phyloP scores from a whole-genome alignment of 2,797 vertebrate species.

The Sternotherus odoratus region DNA sequence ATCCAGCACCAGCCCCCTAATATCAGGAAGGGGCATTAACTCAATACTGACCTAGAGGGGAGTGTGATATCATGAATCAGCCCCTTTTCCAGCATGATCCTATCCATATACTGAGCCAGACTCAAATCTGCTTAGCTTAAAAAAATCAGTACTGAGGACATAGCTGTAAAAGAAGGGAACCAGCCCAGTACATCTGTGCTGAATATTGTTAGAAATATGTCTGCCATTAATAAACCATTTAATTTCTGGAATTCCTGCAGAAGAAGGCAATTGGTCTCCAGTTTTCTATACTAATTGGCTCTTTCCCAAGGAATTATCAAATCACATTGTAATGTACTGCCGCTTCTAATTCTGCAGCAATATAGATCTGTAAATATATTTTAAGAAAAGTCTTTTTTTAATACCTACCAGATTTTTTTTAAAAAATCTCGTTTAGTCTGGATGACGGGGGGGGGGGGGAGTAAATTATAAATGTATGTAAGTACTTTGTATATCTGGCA shows the following conservation, averaged over 20 bases:
- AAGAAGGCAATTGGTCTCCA: constrained; percentile 8
- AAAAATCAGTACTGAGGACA: not conserved
- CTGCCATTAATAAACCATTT: not conserved
- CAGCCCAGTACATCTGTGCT: not conserved
- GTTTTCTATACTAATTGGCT: not conserved
- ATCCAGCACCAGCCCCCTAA: not conserved
- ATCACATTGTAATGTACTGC: not conserved
- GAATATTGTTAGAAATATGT: rapidly evolving
- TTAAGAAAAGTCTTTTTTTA: not conserved
- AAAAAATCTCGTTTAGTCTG: not conserved
- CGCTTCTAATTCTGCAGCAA: not conserved
- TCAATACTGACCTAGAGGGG: not conserved
- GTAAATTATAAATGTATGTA: constrained; percentile 5
- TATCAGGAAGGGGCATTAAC: not conserved
- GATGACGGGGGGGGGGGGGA: not conserved
- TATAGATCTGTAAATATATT: constrained; percentile 10
- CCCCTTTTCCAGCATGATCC: not conserved
- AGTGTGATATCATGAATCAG: not conserved
- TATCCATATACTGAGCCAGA: not conserved
- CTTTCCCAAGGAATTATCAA: constrained; percentile 4
- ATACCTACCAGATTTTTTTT: constrained; percentile 6
- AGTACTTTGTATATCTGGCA: not conserved
- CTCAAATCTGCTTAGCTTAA: not conserved
- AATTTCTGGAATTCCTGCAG: not conserved
- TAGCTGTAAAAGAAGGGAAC: not conserved